Evolutionary conservation across 2,888 invertebrate genomes (phyloP), one percentile per base, ranked within the genome.

Genomic region (Leptopilina myrica): DNA sequence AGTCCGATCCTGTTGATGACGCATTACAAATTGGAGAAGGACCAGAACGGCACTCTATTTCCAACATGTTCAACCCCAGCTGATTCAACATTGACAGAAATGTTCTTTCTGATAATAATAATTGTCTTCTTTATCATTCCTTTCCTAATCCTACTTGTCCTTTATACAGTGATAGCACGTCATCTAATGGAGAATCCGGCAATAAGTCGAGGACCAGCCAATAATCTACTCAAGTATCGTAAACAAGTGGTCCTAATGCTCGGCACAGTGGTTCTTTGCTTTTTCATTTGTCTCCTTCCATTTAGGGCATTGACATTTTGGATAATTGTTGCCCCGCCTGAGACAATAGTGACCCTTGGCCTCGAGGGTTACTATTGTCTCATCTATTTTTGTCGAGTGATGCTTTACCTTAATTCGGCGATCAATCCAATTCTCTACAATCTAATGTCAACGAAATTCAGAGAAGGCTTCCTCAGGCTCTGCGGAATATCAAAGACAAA

Each of bases 401-500:
- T 98, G 96, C 93, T 97, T 84, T 97, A 97, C 92, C 94, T 97
- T 77, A 98, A 98, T 92, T 97, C 97, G 73, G 97, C 97, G 12
- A 95, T 97, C 78, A 98, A 98, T 93, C 98, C 98, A 12, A 96
- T 98, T 87, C 92, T 98, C 76, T 98, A 98, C 92, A 98, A 97
- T 91, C 94, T 98, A 78, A 97, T 98, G 95, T 97, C 97, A 80
- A 96, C 97, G 1, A 98, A 97, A 90, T 98, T 98, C 92, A 94
- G 98, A 9, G 95, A 95, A 76, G 97, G 96, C 5, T 97, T 97
- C 86, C 81, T 78, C 12, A 81, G 79, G 64, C 67, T 84, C 3
- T 82, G 81, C 43, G 79, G 83, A 64, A 64, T 65, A 2, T 65
- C 78, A 9, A 76, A 59, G 20, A 77, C 78, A 12, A 82, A 80